Base-by-base conservation (phyloP, 1,140 invertebrate species). In the Euschistus heros region DNA sequence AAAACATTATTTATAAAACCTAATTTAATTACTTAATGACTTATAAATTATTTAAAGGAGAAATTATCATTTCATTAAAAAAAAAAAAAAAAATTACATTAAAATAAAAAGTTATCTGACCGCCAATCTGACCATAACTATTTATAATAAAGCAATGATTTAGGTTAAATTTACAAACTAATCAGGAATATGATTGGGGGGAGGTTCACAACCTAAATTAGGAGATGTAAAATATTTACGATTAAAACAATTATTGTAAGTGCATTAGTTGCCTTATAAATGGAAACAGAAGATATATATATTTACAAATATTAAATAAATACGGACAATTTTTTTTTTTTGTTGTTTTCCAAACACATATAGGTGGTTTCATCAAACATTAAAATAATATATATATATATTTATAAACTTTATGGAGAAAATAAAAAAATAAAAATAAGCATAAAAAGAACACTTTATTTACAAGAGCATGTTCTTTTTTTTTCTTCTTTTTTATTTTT, bases 301-400 rank as follows among this genome's bases (percentile, higher is more conserved):
- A 50, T 47, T 47, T 50, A 50, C 47, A 50, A 50, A 50, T 20
- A 18, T 20, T 20, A 50, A 50, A 50, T 20, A 20, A 20, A 50
- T 20, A 50, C 22, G 47, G 47, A 50, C 47, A 50, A 50, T 50
- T 50, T 50, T 50, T 50, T 50, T 50, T 50, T 37, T 37, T 37
- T 37, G 33, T 37, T 37, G 1, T 6, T 37, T 10, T 37, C 33
- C 33, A 37, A 37, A 37, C 33, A 13, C 33, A 37, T 30, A 30
- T 6, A 13, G 10, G 10, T 37, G 33, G 33, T 37, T 37, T 37
- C 13, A 37, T 37, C 33, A 37, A 37, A 37, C 33, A 37, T 37
- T 37, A 37, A 37, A 37, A 37, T 37, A 37, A 37, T 37, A 37
- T 37, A 37, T 37, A 37, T 37, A 37, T 37, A 37, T 37, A 37